These are phyloP conservation scores for Numenius arquata DNA, from an alignment of 2,113 vertebrate species.

Conservation along the genomic window DNA sequence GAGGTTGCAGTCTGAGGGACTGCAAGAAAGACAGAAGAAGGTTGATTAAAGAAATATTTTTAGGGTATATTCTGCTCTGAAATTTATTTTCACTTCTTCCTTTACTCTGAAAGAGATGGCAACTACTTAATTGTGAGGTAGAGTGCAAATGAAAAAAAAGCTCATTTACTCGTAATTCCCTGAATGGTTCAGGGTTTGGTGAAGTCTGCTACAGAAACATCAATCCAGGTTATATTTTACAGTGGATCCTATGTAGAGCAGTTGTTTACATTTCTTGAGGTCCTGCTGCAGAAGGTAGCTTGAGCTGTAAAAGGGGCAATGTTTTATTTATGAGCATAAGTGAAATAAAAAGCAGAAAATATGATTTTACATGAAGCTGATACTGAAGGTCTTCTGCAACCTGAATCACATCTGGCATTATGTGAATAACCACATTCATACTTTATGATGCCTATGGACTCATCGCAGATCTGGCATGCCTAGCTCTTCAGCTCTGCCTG, in stretches of 20 bases:
- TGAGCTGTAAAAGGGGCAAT: neutral
- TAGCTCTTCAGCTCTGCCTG: neutral
- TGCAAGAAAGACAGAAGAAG: neutral
- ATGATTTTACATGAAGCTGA: neutral
- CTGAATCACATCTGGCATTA: neutral
- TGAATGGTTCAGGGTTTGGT: neutral
- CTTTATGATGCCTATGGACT: neutral
- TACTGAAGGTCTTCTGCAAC: neutral
- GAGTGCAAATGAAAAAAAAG: neutral
- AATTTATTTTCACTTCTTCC: neutral
- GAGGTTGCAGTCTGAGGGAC: neutral
- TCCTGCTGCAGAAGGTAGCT: neutral
- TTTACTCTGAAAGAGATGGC: neutral
- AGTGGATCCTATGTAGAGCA: neutral
- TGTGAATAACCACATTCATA: neutral
- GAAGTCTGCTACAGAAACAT: neutral
- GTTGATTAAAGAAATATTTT: neutral
- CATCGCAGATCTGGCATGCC: accelerated
- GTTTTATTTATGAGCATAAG: neutral
- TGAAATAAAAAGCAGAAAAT: neutral
- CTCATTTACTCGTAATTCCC: neutral
- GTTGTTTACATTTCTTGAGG: neutral
- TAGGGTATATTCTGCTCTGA: neutral
- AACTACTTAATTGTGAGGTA: neutral
- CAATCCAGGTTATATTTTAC: neutral